Conservation (phyloP, 2,113 vertebrate species). For the Catharus bicknelli region DNA sequence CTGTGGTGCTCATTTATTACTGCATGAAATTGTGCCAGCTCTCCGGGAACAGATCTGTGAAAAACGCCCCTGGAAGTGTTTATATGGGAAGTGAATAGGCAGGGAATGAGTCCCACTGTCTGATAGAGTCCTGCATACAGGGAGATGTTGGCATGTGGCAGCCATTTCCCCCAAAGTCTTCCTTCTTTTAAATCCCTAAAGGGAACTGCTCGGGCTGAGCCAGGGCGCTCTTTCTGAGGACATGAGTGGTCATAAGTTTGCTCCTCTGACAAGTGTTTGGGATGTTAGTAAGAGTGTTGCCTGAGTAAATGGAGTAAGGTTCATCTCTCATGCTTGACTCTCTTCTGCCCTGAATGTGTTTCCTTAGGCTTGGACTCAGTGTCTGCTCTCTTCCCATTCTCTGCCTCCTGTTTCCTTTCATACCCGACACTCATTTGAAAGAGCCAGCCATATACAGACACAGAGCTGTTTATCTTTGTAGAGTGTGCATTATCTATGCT, state of each 20-base stretch:
- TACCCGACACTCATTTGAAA: not conserved
- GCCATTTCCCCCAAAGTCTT: not conserved
- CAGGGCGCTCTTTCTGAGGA: not conserved
- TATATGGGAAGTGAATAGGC: not conserved
- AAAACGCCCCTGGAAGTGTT: not conserved
- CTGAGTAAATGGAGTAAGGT: not conserved
- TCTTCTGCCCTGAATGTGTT: not conserved
- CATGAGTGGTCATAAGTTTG: not conserved
- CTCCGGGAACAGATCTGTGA: not conserved
- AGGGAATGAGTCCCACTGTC: not conserved
- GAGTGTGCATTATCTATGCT: constrained; percentile 5
- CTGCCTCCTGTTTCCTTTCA: constrained; percentile 35
- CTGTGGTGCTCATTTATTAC: not conserved
- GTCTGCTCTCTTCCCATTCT: not conserved
- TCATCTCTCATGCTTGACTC: not conserved
- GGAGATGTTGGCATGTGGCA: not conserved
- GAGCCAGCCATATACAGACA: not conserved
- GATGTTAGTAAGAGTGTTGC: not conserved
- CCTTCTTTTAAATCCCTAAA: not conserved
- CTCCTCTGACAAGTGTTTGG: not conserved
- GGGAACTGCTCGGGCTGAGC: not conserved
- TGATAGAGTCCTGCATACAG: not conserved
- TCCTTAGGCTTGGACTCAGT: not conserved
- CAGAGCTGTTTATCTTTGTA: constrained; percentile 42
- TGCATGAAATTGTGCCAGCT: not conserved